Base-by-base conservation (phyloP, 2,113 vertebrate genomes). In the Gulo gulo region DNA sequence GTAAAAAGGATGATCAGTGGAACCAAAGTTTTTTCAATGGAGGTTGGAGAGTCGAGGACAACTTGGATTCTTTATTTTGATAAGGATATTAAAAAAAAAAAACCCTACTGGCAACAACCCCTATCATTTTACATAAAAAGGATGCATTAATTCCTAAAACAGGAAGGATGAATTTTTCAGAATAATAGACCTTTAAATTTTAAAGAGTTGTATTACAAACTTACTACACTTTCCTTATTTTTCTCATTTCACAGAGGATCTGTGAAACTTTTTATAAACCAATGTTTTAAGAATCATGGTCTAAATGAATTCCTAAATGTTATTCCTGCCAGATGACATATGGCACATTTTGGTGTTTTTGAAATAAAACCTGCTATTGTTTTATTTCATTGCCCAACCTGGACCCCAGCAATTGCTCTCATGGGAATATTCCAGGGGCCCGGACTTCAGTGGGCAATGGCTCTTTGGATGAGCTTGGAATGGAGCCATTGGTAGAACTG, bases 291-390 rank as follows among this genome's bases (percentile, higher is more conserved):
- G 88, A 95, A 31, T 15, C 34, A 36, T 78, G 15, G 50, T 83
- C 80, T 97, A 87, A 79, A 78, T 95, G 81, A 81, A 34, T 90
- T 80, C 36, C 52, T 91, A 87, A 65, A 84, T 82, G 63, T 67
- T 57, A 47, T 92, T 74, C 14, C 45, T 93, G 34, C 29, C 76
- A 79, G 80, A 90, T 73, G 31, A 85, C 36, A 80, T 65, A 42
- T 45, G n/a, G 55, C 36, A 95, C 80, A 97, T 94, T 92, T 96
- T 83, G 47, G 47, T 83, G 39, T 57, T 88, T 83, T 84, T 92
- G 23, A 86, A 96, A 80, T 91, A 59, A 95, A 94, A 85, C 21
- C 50, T 85, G 61, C 69, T 82, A 36, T 13, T 86, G 20, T 16
- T 34, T 74, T 87, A 59, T 42, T 81, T 50, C 29, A 29, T 65